phyloP scores from a whole-genome alignment of 2,113 vertebrate species.

The Cephalopholis sonnerati region DNA sequence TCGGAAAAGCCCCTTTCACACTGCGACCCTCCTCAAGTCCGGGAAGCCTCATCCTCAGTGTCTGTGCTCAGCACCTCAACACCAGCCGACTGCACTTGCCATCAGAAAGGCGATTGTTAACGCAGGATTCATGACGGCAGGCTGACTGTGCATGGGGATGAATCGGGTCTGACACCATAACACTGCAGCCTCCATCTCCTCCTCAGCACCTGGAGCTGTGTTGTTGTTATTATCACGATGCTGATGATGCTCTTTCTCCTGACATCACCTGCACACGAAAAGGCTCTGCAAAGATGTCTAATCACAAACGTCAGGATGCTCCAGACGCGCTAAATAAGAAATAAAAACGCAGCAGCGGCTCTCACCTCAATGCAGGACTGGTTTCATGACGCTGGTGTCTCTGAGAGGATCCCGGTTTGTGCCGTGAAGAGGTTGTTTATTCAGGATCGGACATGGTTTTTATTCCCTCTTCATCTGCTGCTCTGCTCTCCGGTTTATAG shows the following conservation, averaged over 20 bases:
- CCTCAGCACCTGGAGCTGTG: constrained; percentile 63
- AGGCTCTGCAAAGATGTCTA: not conserved
- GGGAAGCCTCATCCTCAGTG: not conserved
- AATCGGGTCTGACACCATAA: constrained; percentile 25
- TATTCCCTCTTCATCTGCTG: constrained; percentile 7
- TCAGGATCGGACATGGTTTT: constrained; percentile 24
- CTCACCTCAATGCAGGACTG: constrained; percentile 80
- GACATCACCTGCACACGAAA: not conserved
- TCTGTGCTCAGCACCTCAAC: not conserved
- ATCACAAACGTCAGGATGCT: constrained; percentile 8
- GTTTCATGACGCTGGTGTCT: constrained; percentile 66
- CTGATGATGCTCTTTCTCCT: not conserved
- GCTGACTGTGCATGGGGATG: constrained; percentile 24
- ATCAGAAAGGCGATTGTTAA: not conserved
- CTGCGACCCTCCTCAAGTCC: constrained; percentile 1
- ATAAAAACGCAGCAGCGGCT: constrained; percentile 31
- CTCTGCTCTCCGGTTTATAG: not conserved
- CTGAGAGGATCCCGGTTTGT: constrained; percentile 17
- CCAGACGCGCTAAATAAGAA: constrained; percentile 40
- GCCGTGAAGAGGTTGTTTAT: constrained; percentile 11
- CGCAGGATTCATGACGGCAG: constrained; percentile 13
- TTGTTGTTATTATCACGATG: constrained; percentile 22
- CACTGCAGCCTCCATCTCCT: constrained; percentile 41
- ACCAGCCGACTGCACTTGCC: not conserved
- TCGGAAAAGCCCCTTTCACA: constrained; percentile 40